Conservation (phyloP, 2,113 vertebrate species). For the Clarias batrachus region DNA sequence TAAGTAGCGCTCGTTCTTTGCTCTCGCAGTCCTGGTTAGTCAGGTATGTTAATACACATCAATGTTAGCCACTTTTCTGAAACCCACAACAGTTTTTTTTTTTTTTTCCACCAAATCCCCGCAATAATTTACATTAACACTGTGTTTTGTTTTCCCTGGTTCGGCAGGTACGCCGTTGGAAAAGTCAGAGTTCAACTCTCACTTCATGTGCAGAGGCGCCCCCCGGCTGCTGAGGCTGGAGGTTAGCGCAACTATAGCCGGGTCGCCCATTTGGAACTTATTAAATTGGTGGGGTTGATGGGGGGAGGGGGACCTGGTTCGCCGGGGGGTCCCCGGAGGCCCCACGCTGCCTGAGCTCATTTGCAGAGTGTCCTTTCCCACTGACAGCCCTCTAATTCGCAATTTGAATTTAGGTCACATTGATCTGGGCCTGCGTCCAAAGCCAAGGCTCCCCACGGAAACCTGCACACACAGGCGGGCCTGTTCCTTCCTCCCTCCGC, state of each 20-base stretch:
- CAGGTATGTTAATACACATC: background rate
- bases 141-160: background rate
- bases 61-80: background rate
- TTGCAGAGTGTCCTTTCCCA: constrained; percentile 68
- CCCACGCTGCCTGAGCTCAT: constrained; percentile 69
- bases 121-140: background rate
- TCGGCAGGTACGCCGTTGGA: background rate
- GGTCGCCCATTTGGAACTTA: constrained; percentile 73
- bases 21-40: background rate
- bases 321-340: constrained; percentile 55
- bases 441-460: constrained; percentile 58
- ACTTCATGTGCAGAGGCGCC: background rate
- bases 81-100: background rate
- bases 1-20: background rate
- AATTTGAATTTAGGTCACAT: constrained; percentile 77
- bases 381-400: constrained; percentile 71
- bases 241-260: constrained; percentile 30
- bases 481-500: constrained; percentile 38
- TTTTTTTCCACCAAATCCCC: background rate
- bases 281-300: constrained; percentile 63
- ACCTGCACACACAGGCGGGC: constrained; percentile 48
- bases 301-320: constrained; percentile 59
- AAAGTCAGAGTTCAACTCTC: background rate
- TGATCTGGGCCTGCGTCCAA: constrained; percentile 74
- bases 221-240: constrained; percentile 13